Percentiles rank a stretch among this genome's conserved stretches.
phyloP scores from a whole-genome alignment of 2,113 vertebrate species.

The Eidolon helvum region DNA sequence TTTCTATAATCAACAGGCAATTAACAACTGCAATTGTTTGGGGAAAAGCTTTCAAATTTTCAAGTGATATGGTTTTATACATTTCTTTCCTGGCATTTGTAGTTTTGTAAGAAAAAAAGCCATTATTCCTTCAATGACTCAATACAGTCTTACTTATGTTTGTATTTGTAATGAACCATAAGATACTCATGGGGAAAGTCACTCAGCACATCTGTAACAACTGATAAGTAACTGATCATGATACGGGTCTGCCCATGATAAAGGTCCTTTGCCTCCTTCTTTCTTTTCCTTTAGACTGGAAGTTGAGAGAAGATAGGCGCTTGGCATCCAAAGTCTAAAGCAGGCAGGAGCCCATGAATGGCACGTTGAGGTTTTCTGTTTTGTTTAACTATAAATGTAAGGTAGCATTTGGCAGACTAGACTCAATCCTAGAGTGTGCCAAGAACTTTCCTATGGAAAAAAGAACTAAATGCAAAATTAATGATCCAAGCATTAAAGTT shows the following conservation, averaged over 20 bases:
- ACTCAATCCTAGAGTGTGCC: not conserved
- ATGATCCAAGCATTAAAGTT: constrained; percentile 28
- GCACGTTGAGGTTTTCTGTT: constrained; percentile 12
- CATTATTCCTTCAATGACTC: constrained; percentile 27
- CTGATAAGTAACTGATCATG: constrained; percentile 1
- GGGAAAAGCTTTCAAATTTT: constrained; percentile 48
- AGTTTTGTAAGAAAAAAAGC: constrained; percentile 13
- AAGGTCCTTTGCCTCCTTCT: not conserved
- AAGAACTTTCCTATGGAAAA: constrained; percentile 29
- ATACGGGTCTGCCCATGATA: not conserved
- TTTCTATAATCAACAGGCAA: not conserved
- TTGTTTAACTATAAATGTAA: constrained; percentile 60
- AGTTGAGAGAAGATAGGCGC: not conserved
- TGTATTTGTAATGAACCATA: not conserved
- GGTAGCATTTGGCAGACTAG: constrained; percentile 54
- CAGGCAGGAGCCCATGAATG: not conserved
- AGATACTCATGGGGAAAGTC: not conserved
- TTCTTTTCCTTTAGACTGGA: not conserved
- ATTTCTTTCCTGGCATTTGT: constrained; percentile 5
- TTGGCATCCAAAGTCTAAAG: not conserved
- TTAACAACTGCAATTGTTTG: not conserved
- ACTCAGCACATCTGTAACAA: not conserved
- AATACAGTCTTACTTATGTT: not conserved
- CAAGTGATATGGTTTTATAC: not conserved
- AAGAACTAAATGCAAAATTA: constrained; percentile 16